Evolutionary conservation across 2,797 vertebrate genomes (phyloP).

Genomic region (Etheostoma perlongum): DNA sequence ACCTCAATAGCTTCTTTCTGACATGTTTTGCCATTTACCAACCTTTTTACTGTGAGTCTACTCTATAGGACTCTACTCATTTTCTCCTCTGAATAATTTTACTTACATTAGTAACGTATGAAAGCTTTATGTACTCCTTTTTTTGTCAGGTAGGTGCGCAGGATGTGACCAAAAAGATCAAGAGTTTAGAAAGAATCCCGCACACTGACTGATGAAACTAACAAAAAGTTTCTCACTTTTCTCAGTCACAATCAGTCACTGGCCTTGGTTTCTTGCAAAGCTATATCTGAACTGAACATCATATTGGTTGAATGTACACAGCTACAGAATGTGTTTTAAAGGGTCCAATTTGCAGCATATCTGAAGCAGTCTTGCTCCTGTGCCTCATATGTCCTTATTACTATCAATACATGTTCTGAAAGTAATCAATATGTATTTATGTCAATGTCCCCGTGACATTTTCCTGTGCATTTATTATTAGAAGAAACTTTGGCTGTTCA

Average conservation of each 20-base stretch:
- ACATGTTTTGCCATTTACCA: constrained; percentile 9
- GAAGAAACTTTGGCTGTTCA: constrained; percentile 21
- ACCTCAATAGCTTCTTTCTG: constrained; percentile 15
- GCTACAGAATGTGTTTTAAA: background rate
- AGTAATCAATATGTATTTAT: constrained; percentile 19
- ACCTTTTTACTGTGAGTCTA: background rate
- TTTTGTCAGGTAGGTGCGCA: too few relatives aligned
- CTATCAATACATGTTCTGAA: constrained; percentile 4
- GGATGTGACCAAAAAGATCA: too few relatives aligned
- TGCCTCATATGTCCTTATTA: background rate
- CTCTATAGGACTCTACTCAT: too few relatives aligned
- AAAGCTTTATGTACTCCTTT: too few relatives aligned
- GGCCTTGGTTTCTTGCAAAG: background rate
- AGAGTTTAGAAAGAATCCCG: too few relatives aligned
- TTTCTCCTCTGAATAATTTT: too few relatives aligned
- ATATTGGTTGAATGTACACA: background rate
- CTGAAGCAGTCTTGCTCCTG: background rate
- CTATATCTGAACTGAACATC: background rate
- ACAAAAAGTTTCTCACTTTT: background rate
- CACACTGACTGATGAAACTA: too few relatives aligned
- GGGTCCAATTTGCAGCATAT: constrained; percentile 1
- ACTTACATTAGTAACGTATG: too few relatives aligned
- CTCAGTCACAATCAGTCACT: background rate
- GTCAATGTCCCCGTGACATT: constrained; percentile 16
- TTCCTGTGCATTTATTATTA: constrained; percentile 27